A percentile compares a stretch with the other conserved stretches of the same genome.
phyloP scores from a whole-genome alignment of 1,140 invertebrate species.

The Drosophila oshimai region DNA sequence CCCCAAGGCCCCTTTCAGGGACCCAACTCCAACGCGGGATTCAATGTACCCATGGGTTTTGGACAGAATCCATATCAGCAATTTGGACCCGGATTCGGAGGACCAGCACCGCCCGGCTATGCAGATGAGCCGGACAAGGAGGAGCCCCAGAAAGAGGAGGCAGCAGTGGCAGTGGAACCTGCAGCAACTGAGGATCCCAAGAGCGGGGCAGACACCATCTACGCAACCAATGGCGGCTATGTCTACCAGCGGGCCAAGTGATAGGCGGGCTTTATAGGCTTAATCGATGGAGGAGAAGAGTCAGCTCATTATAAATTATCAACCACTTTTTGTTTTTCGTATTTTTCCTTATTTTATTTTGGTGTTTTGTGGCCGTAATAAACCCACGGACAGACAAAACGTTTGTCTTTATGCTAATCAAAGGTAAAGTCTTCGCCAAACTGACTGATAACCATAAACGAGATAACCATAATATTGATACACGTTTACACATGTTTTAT shows the following conservation, averaged over 20 bases:
- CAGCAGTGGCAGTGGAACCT: neutral
- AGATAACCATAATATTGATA: conserved; percentile 21
- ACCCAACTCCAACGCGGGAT: conserved; percentile 15
- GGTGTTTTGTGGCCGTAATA: conserved; percentile 31
- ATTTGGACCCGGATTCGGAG: conserved; percentile 37
- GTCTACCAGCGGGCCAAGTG: conserved; percentile 60
- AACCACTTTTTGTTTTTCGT: conserved; percentile 30
- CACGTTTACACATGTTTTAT: conserved; percentile 15
- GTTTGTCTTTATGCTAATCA: conserved; percentile 47
- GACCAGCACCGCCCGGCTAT: conserved; percentile 14
- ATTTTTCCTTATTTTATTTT: neutral
- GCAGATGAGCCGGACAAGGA: conserved; percentile 13
- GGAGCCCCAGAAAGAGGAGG: neutral
- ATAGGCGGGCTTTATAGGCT: conserved; percentile 36
- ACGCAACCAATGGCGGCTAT: conserved; percentile 75
- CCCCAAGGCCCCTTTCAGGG: conserved; percentile 31
- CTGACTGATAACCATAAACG: conserved; percentile 33
- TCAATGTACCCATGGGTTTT: conserved; percentile 45
- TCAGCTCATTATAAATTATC: conserved; percentile 65
- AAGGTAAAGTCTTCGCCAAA: neutral
- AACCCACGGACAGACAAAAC: conserved; percentile 21
- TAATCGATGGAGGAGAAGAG: neutral
- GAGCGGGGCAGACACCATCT: conserved; percentile 48
- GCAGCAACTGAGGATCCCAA: conserved; percentile 13
- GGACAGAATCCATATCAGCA: conserved; percentile 47